Percentiles rank a stretch among this genome's conserved stretches.
Evolutionary conservation across 2,113 vertebrate genomes (phyloP).

Genomic region (Leuciscus idus): DNA sequence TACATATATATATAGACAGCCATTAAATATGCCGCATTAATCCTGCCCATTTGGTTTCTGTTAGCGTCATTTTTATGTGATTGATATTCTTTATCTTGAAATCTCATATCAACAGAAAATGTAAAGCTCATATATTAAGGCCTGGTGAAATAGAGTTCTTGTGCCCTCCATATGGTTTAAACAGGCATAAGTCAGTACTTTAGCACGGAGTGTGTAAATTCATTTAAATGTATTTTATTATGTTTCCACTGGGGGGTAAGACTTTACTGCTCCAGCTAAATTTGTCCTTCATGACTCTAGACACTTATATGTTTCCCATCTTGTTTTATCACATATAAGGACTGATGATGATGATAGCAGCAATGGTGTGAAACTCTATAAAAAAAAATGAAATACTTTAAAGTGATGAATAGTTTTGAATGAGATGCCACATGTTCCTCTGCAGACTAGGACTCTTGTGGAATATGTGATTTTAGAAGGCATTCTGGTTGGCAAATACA

Average conservation of each 20-base stretch:
- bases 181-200: conserved; percentile 28
- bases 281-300: conserved; percentile 61
- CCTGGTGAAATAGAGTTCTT: not conserved
- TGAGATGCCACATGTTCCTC: conserved; percentile 19
- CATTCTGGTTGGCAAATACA: not conserved
- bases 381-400: conserved; percentile 38
- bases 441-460: not conserved
- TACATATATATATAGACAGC: too few species aligned
- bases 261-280: conserved; percentile 65
- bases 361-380: conserved; percentile 60
- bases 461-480: not conserved
- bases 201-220: conserved; percentile 25
- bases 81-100: not conserved
- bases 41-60: not conserved
- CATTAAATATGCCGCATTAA: not conserved
- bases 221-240: conserved; percentile 59
- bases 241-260: conserved; percentile 63
- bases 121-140: not conserved
- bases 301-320: conserved; percentile 55
- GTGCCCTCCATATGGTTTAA: conserved; percentile 33
- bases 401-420: conserved; percentile 1
- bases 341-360: conserved; percentile 48
- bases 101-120: not conserved
- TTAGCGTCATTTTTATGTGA: not conserved
- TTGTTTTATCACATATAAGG: conserved; percentile 59